Conservation (phyloP, 1,140 invertebrate genomes). For the Drosophila pseudoananassae region DNA sequence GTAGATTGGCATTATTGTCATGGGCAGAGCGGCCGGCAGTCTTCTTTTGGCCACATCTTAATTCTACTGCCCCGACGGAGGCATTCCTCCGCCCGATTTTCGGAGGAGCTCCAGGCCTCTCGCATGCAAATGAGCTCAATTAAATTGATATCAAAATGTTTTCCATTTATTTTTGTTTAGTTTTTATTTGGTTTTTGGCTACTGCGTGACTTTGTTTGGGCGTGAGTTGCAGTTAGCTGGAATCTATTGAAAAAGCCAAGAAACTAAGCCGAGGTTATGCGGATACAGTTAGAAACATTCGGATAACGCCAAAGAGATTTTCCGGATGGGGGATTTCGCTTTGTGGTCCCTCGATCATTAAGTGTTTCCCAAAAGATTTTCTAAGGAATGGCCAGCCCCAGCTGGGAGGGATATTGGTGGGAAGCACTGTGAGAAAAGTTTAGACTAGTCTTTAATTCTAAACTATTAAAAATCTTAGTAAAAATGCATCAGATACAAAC, state of each 20-base stretch:
- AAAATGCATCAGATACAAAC: no score
- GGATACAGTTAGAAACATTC: constrained; percentile 34
- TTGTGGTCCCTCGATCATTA: background rate
- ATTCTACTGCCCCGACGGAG: constrained; percentile 71
- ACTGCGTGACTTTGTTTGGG: constrained; percentile 43
- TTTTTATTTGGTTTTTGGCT: constrained; percentile 33
- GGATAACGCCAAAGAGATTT: constrained; percentile 32
- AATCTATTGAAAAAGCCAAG: constrained; percentile 36
- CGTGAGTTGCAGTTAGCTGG: constrained; percentile 39
- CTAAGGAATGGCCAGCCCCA: constrained; percentile 15
- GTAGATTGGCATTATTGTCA: constrained; percentile 83
- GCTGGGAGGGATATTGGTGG: background rate
- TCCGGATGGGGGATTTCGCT: constrained; percentile 8
- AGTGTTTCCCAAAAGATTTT: constrained; percentile 5
- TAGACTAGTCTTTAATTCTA: no score
- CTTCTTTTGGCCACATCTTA: constrained; percentile 47
- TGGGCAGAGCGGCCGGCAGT: constrained; percentile 33
- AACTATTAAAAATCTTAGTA: background rate
- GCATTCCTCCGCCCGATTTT: constrained; percentile 21
- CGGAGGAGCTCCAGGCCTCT: background rate
- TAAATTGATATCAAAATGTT: constrained; percentile 68
- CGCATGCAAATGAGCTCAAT: constrained; percentile 74
- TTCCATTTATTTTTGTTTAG: constrained; percentile 52
- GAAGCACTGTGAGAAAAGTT: constrained; percentile 6
- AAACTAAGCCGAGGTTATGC: background rate